Percentiles rank a stretch among this genome's conserved stretches.
These are phyloP conservation scores for silkworm (Bombyx mori) DNA, from an alignment of 1,140 invertebrate genomes.

Conservation along the genomic window DNA sequence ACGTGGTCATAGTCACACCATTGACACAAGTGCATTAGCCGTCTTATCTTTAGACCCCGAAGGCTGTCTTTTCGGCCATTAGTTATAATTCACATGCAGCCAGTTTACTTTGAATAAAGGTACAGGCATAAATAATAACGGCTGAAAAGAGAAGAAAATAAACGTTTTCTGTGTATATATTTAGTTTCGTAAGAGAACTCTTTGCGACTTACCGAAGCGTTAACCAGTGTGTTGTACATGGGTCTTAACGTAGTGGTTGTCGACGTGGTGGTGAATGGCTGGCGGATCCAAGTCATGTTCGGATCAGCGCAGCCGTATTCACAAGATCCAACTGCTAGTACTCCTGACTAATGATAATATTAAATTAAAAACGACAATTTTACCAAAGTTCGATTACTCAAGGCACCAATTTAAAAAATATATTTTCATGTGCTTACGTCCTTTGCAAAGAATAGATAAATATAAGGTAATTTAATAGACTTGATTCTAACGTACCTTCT, in stretches of 20 bases:
- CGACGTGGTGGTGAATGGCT: slow-evolving; percentile 40
- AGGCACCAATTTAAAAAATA: neutral
- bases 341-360: slow-evolving; percentile 33
- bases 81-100: too few species aligned
- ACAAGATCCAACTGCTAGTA: slow-evolving; percentile 46
- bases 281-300: slow-evolving; percentile 51
- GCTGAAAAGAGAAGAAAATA: too few species aligned
- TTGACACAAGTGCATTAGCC: too few species aligned
- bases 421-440: neutral
- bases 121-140: too few species aligned
- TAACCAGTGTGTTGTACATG: slow-evolving; percentile 49
- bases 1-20: too few species aligned
- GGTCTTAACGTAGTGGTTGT: slow-evolving; percentile 45
- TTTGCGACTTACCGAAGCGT: slow-evolving; percentile 12
- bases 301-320: slow-evolving; percentile 56
- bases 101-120: too few species aligned
- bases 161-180: too few species aligned
- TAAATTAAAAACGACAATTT: neutral
- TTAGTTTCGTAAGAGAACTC: neutral
- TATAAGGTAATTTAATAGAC: too few species aligned
- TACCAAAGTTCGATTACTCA: neutral
- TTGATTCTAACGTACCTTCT: slow-evolving; percentile 53
- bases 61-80: too few species aligned
- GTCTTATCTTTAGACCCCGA: too few species aligned
- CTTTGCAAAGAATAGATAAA: too few species aligned